phyloP scores from a whole-genome alignment of 2,113 vertebrate genomes.

The Sceloporus tristichus region DNA sequence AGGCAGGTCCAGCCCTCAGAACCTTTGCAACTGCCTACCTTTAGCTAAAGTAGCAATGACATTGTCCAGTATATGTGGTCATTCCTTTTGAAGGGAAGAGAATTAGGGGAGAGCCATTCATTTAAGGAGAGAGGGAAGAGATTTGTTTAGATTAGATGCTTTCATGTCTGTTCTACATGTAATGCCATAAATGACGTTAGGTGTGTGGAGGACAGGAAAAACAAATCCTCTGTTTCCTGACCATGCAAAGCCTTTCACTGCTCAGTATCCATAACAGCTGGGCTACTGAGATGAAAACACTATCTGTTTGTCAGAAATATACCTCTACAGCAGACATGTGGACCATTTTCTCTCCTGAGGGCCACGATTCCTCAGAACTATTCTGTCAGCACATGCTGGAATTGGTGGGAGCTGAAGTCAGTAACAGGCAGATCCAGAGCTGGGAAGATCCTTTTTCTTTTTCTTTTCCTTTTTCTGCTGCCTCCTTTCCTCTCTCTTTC shows the following conservation, averaged over 20 bases:
- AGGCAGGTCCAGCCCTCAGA: no score
- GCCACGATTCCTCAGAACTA: background rate
- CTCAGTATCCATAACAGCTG: background rate
- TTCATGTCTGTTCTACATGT: no score
- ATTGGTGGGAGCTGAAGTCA: background rate
- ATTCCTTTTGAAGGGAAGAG: no score
- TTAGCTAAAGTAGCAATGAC: no score
- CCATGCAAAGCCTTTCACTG: background rate
- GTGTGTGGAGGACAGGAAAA: background rate
- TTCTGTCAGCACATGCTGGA: background rate
- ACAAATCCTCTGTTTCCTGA: background rate
- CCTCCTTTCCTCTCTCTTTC: background rate
- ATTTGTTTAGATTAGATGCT: no score
- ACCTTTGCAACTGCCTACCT: no score
- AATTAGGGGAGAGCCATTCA: no score
- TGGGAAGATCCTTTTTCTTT: background rate
- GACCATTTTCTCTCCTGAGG: background rate
- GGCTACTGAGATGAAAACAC: background rate
- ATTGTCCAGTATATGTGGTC: no score
- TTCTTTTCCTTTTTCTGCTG: background rate
- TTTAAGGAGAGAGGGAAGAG: no score
- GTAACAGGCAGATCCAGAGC: background rate
- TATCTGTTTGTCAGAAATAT: background rate
- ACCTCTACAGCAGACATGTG: background rate
- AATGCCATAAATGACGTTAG: background rate